These are phyloP conservation scores for Polyploca ridens DNA, from an alignment of 2,888 invertebrate species.

Conservation along the genomic window DNA sequence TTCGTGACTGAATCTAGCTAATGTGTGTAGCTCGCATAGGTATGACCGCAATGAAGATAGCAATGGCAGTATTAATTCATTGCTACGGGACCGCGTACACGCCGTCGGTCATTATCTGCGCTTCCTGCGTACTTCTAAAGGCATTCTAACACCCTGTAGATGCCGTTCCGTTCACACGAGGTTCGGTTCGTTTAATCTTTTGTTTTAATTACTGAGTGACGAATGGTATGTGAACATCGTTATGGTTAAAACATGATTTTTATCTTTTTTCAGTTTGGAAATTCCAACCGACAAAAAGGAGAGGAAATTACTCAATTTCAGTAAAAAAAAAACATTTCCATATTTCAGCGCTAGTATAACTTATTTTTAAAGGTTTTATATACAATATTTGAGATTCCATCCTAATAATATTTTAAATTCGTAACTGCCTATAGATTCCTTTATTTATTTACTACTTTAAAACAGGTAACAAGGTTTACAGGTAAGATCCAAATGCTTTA, in stretches of 20 bases:
- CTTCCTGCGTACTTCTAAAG: slow-evolving; percentile 48
- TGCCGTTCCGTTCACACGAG: slow-evolving; percentile 50
- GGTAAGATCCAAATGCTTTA: too few species aligned
- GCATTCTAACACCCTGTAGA: slow-evolving; percentile 49
- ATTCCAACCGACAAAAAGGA: background rate
- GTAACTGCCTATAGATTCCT: too few species aligned
- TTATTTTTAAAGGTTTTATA: too few species aligned
- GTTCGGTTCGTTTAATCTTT: slow-evolving; percentile 12
- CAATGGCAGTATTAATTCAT: slow-evolving; percentile 78
- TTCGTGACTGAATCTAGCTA: slow-evolving; percentile 69
- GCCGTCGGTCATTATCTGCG: slow-evolving; percentile 43
- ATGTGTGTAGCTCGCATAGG: slow-evolving; percentile 63
- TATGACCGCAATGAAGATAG: slow-evolving; percentile 75
- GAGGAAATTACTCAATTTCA: too few species aligned
- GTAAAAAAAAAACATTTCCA: too few species aligned
- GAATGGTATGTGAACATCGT: background rate
- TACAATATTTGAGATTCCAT: too few species aligned
- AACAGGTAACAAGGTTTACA: too few species aligned
- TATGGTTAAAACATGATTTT: background rate
- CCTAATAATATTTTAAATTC: too few species aligned
- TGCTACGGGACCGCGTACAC: slow-evolving; percentile 52
- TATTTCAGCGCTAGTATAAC: too few species aligned
- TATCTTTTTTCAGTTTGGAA: background rate
- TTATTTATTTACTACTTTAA: too few species aligned
- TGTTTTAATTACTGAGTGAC: slow-evolving; percentile 2